A percentile compares a stretch with the other conserved stretches of the same genome.
These are phyloP conservation scores for Pungitius pungitius DNA, from an alignment of 2,113 vertebrate genomes.

Conservation along the genomic window DNA sequence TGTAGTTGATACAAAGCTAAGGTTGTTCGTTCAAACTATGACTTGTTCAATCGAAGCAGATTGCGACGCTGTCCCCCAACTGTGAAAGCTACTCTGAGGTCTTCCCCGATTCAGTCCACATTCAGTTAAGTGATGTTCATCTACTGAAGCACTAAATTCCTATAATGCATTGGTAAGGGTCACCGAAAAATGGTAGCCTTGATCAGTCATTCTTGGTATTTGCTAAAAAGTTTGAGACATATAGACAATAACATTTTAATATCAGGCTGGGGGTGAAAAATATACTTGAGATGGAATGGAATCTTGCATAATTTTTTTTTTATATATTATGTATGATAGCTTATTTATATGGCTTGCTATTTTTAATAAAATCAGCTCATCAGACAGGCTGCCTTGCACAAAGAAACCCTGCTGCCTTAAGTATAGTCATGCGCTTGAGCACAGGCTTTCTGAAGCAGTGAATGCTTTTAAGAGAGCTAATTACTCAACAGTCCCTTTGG, in stretches of 20 bases:
- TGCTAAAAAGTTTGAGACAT: neutral
- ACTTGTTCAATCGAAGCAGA: neutral
- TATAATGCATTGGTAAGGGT: neutral
- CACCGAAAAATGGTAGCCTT: neutral
- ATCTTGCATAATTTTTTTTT: no score
- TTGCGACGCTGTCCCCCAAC: neutral
- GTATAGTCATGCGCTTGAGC: neutral
- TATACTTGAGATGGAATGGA: neutral
- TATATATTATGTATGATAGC: neutral
- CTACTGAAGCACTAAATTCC: neutral
- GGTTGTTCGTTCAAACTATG: neutral
- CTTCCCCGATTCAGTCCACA: neutral
- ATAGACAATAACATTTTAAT: neutral
- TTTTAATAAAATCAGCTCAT: constrained; percentile 14
- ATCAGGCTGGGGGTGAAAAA: neutral
- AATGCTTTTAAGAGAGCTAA: constrained; percentile 6
- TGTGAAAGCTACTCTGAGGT: neutral
- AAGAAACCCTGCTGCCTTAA: constrained; percentile 11
- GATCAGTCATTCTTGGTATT: neutral
- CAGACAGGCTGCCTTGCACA: neutral
- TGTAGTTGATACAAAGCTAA: neutral
- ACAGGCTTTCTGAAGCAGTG: constrained; percentile 8
- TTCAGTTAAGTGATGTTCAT: neutral
- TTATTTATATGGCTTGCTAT: neutral
- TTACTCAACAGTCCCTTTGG: constrained; percentile 15